Conservation (phyloP, 1,140 invertebrate species). For the Camponotus vicinus region DNA sequence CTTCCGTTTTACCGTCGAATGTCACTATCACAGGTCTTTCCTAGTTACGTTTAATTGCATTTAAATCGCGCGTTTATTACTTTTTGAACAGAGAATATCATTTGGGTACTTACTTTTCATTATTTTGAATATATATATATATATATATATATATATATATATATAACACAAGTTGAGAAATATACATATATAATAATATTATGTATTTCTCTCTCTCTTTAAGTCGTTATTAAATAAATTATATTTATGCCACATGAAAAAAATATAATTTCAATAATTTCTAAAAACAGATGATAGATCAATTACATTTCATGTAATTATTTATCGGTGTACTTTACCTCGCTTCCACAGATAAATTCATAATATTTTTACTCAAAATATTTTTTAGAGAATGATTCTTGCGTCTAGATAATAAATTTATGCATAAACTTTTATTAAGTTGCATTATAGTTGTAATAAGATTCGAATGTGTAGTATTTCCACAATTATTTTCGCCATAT, state of each 20-base stretch:
- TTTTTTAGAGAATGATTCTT: neutral
- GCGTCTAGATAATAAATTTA: constrained; percentile 9
- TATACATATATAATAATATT: too few relatives aligned
- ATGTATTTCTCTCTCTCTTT: neutral
- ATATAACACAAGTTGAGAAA: neutral
- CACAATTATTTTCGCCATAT: neutral
- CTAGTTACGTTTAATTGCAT: constrained; percentile 25
- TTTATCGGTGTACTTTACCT: neutral
- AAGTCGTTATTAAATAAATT: neutral
- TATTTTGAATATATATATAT: neutral
- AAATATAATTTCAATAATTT: neutral
- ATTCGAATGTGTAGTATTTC: neutral
- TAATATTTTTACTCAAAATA: neutral
- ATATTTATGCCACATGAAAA: neutral
- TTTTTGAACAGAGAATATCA: neutral
- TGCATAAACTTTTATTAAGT: neutral
- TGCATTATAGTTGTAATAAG: neutral
- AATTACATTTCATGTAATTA: neutral
- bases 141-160: neutral
- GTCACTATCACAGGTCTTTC: neutral
- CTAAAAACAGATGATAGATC: neutral
- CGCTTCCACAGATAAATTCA: neutral
- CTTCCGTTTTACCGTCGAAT: neutral
- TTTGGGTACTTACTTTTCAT: neutral
- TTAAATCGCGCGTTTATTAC: neutral